Evolutionary conservation across 2,113 vertebrate species (phyloP).

Genomic region (Notothenia coriiceps): DNA sequence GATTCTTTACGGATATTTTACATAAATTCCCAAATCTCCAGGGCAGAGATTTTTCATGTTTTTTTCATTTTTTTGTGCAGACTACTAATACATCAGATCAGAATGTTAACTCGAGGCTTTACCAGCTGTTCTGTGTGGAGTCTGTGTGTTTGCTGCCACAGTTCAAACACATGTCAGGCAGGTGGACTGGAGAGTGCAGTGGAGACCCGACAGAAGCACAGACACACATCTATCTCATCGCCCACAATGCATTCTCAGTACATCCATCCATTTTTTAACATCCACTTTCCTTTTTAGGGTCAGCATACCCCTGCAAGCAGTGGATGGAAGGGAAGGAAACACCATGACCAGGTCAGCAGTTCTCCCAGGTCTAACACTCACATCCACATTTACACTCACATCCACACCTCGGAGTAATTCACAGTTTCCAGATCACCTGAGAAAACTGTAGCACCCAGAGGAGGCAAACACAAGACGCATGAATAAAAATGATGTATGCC

Average conservation of each 20-base stretch:
- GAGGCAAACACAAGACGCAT: not conserved
- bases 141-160: not conserved
- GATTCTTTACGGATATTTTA: too few relatives aligned
- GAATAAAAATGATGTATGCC: conserved; percentile 2
- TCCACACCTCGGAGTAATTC: conserved; percentile 22
- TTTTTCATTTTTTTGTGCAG: not conserved
- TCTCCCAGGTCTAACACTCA: conserved; percentile 16
- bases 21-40: too few relatives aligned
- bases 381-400: conserved; percentile 34
- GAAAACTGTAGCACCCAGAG: conserved; percentile 8
- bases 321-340: conserved; percentile 3
- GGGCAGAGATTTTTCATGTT: not conserved
- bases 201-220: not conserved
- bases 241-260: not conserved
- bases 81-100: not conserved
- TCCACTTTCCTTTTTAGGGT: conserved; percentile 27
- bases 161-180: not conserved
- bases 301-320: conserved; percentile 6
- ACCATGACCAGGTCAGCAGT: conserved; percentile 23
- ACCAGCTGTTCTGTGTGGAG: not conserved
- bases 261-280: conserved; percentile 38
- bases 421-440: conserved; percentile 38
- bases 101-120: not conserved
- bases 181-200: not conserved
- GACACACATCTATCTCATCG: not conserved